A percentile compares a stretch with the other conserved stretches of the same genome.
phyloP scores from a whole-genome alignment of 2,888 invertebrate genomes.

The Cheilosia soror region DNA sequence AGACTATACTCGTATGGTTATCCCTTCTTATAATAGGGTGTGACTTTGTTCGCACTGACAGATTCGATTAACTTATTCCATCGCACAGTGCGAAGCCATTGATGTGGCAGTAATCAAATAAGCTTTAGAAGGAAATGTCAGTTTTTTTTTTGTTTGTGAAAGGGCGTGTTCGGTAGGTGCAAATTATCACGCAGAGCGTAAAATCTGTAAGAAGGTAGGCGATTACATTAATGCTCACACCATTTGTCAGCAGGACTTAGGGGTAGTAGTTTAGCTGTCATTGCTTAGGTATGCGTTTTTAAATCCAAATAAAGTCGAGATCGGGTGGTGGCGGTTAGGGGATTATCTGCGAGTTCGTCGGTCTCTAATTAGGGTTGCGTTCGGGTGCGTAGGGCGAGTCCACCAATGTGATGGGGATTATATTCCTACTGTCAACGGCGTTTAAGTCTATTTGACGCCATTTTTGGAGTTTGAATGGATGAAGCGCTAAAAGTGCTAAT shows the following conservation, averaged over 20 bases:
- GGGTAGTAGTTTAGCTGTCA: slow-evolving; percentile 28
- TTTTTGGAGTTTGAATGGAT: not conserved
- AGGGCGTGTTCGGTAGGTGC: slow-evolving; percentile 20
- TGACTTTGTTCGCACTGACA: slow-evolving; percentile 52
- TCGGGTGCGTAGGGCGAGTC: slow-evolving; percentile 37
- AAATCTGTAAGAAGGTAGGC: slow-evolving; percentile 56
- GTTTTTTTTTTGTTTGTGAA: not conserved
- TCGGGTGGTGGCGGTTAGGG: not conserved
- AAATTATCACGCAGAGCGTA: slow-evolving; percentile 33
- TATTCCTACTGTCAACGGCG: slow-evolving; percentile 25
- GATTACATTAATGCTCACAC: slow-evolving; percentile 65
- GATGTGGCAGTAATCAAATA: slow-evolving; percentile 71
- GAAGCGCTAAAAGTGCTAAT: not conserved
- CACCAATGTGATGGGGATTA: slow-evolving; percentile 30
- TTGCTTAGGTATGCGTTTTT: not conserved
- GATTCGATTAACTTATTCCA: slow-evolving; percentile 71
- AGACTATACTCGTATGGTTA: slow-evolving; percentile 1
- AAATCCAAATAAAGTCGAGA: not conserved
- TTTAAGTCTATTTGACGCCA: slow-evolving; percentile 20
- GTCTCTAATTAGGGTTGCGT: slow-evolving; percentile 49
- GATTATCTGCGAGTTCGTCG: slow-evolving; percentile 23
- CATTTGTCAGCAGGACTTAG: slow-evolving; percentile 46
- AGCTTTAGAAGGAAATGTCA: not conserved
- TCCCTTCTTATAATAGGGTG: slow-evolving; percentile 27
- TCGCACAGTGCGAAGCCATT: slow-evolving; percentile 63